Base-by-base conservation (phyloP, 2,797 vertebrate genomes). In the Distichodus sexfasciatus region DNA sequence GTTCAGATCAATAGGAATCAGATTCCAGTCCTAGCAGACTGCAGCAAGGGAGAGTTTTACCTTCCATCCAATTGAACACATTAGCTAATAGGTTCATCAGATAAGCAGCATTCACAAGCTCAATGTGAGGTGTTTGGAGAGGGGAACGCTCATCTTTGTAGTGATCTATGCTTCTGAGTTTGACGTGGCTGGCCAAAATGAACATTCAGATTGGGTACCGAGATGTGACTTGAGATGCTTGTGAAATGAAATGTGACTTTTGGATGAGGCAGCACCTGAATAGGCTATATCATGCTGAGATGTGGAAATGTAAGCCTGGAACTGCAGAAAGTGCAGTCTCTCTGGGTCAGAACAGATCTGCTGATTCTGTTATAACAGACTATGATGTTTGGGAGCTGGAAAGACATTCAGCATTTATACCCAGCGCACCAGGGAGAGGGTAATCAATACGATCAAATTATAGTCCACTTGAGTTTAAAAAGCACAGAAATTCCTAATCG, bases 341-440 rank as follows among this genome's bases (percentile, higher is more conserved):
- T 79, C 66, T 43, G 31, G 76, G 60, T 71, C 64, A 80, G 44
- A 73, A 46, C 36, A 51, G 53, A 59, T 58, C 57, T 69, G 65
- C 71, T 54, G 73, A 78, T 44, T 60, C 36, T 33, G 46, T 54
- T 65, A 61, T 72, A 78, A 67, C 54, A 65, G 50, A 78, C 74
- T 74, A 62, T 6, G 71, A 73, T 81, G 74, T 66, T 53, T 60
- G 69, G 35, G 51, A 51, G 6, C 77, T 72, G 76, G 76, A 66
- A 43, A 72, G 71, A 71, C 60, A 69, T 79, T 81, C 71, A 74
- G 69, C 72, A 68, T 76, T 75, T 43, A 57, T 53, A 48, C 55
- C 72, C 76, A 58, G 19, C 9, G 14, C 55, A 36, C 58, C 51
- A 51, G 23, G 40, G 47, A 28, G 23, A 74, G 60, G 76, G 26